Conservation (phyloP, 2,113 vertebrate genomes). For the Cochlearius cochlearius region DNA sequence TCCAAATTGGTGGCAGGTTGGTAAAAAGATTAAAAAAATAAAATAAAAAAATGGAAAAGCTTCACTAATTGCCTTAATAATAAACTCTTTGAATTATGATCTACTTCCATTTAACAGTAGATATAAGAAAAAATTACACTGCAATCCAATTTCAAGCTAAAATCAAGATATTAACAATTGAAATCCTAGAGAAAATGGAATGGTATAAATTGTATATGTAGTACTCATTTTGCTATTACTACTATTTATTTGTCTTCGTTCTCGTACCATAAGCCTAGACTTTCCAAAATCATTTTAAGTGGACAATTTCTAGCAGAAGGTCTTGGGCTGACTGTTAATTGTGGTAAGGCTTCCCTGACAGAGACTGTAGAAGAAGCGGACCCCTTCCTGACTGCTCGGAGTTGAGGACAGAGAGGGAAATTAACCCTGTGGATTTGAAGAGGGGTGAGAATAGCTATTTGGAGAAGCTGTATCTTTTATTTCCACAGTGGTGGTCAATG, state of each 20-base stretch:
- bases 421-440: neutral
- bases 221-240: neutral
- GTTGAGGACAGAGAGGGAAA: neutral
- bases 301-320: neutral
- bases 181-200: neutral
- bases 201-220: neutral
- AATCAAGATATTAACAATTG: neutral
- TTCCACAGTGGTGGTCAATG: neutral
- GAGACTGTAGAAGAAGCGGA: neutral
- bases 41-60: neutral
- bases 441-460: neutral
- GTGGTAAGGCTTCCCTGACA: neutral
- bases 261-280: neutral
- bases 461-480: neutral
- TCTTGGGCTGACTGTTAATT: neutral
- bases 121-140: neutral
- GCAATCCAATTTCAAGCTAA: neutral
- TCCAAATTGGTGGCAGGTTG: conserved; percentile 98
- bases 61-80: neutral
- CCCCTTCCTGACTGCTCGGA: neutral
- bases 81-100: neutral
- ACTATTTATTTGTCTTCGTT: neutral
- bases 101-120: neutral
- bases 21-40: conserved; percentile 23
- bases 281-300: neutral